These are phyloP conservation scores for Laterallus jamaicensis DNA, from an alignment of 2,113 vertebrate species.

Conservation along the genomic window DNA sequence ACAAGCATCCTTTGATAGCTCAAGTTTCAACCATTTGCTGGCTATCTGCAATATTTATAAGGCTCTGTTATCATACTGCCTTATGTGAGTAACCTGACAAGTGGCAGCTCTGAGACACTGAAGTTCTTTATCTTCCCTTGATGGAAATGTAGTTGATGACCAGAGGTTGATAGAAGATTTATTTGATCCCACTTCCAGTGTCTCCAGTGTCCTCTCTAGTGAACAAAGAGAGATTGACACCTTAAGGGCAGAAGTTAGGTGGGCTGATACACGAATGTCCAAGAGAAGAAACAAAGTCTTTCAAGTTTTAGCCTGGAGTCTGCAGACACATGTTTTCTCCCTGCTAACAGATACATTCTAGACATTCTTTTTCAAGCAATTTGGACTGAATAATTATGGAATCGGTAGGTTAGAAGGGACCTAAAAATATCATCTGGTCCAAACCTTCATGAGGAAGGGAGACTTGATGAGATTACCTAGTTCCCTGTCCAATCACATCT, in stretches of 20 bases:
- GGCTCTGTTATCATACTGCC: background rate
- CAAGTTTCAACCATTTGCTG: background rate
- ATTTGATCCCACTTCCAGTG: background rate
- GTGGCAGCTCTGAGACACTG: fast-evolving
- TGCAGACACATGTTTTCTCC: background rate
- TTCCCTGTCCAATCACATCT: background rate
- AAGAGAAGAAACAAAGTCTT: background rate
- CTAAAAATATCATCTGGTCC: background rate
- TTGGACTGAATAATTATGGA: background rate
- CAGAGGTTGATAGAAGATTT: background rate
- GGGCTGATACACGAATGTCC: background rate
- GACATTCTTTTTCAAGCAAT: background rate
- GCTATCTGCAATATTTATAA: background rate
- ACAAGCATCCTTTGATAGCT: background rate
- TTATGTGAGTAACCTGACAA: background rate
- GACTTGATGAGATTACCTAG: background rate
- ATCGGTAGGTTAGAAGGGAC: background rate
- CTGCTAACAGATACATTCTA: background rate
- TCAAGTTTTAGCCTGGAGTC: background rate
- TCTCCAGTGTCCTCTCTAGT: background rate
- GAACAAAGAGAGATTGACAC: background rate
- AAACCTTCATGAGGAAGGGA: background rate
- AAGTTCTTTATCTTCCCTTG: background rate
- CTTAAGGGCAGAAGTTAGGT: background rate
- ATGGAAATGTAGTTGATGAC: background rate